phyloP scores from a whole-genome alignment of 2,113 vertebrate genomes.

The Scophthalmus maximus region DNA sequence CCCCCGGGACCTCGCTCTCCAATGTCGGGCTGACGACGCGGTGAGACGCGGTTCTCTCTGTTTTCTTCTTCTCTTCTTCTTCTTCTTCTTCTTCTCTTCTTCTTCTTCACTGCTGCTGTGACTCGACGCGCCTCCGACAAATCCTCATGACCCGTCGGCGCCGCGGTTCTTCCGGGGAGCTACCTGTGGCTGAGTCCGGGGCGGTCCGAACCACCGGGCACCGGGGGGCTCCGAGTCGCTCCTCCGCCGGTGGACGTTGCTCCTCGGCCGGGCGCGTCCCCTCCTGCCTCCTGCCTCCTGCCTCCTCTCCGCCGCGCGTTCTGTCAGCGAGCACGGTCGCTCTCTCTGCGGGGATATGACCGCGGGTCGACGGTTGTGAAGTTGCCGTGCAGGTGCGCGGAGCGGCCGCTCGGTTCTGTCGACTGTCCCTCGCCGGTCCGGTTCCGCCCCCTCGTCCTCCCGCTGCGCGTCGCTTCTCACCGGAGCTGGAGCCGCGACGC shows the following conservation, averaged over 20 bases:
- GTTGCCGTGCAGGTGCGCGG: conserved; percentile 24
- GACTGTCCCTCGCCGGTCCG: conserved; percentile 64
- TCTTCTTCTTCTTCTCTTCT: conserved; percentile 13
- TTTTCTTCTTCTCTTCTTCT: conserved; percentile 35
- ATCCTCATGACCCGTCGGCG: conserved; percentile 84
- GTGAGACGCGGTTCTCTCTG: background rate
- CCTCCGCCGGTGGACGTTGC: conserved; percentile 13
- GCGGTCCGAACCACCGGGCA: too few relatives aligned
- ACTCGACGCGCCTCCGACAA: conserved; percentile 71
- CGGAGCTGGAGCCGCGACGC: too few relatives aligned
- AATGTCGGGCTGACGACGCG: conserved; percentile 4
- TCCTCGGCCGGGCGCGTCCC: conserved; percentile 21
- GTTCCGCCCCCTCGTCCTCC: conserved; percentile 59
- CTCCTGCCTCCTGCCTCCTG: background rate
- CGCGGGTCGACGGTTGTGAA: background rate
- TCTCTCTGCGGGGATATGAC: background rate
- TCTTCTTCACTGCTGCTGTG: conserved; percentile 49
- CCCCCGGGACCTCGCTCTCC: background rate
- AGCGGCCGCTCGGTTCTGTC: conserved; percentile 21
- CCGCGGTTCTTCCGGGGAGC: conserved; percentile 53
- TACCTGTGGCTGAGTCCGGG: conserved; percentile 72
- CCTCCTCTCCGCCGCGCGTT: background rate
- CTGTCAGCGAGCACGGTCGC: conserved; percentile 5
- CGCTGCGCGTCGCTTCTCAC: too few relatives aligned
- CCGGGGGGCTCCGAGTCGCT: too few relatives aligned